These are phyloP conservation scores for Chaetops frenatus DNA, from an alignment of 2,113 vertebrate genomes.

Conservation along the genomic window DNA sequence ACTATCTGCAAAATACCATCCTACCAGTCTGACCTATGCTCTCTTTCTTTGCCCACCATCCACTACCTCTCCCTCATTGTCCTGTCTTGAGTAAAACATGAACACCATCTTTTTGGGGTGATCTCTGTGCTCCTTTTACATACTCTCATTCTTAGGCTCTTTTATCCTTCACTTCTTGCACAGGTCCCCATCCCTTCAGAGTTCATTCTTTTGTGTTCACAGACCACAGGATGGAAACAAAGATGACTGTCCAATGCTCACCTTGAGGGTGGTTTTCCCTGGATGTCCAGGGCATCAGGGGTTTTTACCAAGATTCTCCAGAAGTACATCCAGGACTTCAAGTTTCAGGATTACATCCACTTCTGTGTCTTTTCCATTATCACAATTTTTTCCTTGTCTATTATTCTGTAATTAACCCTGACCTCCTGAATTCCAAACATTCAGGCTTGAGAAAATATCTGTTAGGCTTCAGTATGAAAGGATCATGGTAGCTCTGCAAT, in stretches of 20 bases:
- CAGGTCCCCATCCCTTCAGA: neutral
- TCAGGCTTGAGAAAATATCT: neutral
- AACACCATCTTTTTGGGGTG: neutral
- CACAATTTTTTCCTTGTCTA: neutral
- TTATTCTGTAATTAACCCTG: neutral
- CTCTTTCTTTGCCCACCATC: neutral
- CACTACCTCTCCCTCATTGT: neutral
- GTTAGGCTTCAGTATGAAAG: neutral
- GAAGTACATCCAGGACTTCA: neutral
- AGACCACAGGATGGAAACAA: neutral
- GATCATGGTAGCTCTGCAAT: neutral
- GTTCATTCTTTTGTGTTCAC: neutral
- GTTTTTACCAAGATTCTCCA: neutral
- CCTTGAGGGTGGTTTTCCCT: neutral
- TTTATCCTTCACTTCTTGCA: neutral
- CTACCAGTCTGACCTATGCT: accelerated
- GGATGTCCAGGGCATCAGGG: neutral
- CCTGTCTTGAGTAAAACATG: neutral
- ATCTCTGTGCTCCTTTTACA: neutral
- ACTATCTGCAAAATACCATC: neutral
- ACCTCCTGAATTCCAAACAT: neutral
- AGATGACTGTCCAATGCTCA: accelerated
- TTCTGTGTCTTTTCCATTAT: neutral
- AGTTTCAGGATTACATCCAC: neutral
- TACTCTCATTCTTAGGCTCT: neutral